Evolutionary conservation across 2,888 invertebrate genomes (phyloP).

Genomic region (Pristionchus japonicus): DNA sequence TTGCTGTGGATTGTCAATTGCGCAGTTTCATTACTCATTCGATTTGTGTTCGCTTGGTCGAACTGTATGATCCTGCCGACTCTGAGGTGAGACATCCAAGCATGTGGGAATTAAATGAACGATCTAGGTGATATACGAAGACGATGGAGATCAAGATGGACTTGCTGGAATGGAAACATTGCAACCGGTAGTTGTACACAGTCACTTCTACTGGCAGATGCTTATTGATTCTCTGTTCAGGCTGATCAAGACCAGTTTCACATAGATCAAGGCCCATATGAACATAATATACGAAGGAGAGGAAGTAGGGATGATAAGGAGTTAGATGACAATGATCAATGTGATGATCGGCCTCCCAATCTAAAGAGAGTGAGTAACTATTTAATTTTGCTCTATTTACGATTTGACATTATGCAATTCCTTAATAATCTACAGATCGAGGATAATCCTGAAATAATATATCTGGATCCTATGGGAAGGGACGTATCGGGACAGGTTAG

Average conservation of each 20-base stretch:
- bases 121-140: constrained; percentile 46
- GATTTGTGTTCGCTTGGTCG: constrained; percentile 53
- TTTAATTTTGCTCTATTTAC: neutral
- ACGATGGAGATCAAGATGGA: constrained; percentile 29
- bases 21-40: constrained; percentile 61
- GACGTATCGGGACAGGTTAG: neutral
- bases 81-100: neutral
- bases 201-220: neutral
- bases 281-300: neutral
- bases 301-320: neutral
- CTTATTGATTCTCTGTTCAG: neutral
- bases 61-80: constrained; percentile 48
- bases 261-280: neutral
- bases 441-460: neutral
- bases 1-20: constrained; percentile 58
- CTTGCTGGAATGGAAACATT: constrained; percentile 34
- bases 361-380: neutral
- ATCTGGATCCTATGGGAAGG: constrained; percentile 1
- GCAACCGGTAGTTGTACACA: constrained; percentile 41
- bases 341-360: constrained; percentile 15
- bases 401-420: neutral
- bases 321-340: neutral
- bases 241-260: neutral
- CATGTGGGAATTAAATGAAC: neutral
- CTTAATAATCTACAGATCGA: constrained; percentile 1